A percentile compares a stretch with the other conserved stretches of the same genome.
phyloP scores from a whole-genome alignment of 2,888 invertebrate species.

The Strigamia crassipes region DNA sequence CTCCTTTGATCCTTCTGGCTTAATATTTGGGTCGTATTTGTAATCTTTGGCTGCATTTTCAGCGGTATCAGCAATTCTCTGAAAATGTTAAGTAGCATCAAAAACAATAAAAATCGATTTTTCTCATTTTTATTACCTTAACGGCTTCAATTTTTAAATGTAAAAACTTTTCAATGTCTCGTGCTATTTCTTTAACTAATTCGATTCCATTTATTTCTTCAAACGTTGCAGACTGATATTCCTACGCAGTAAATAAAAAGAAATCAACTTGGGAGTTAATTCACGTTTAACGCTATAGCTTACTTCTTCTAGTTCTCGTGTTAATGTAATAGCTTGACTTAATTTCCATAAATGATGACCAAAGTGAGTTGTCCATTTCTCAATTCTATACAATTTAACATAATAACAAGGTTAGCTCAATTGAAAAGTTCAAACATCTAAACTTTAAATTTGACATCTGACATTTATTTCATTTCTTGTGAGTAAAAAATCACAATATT shows the following conservation, averaged over 20 bases:
- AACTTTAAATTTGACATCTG: background rate
- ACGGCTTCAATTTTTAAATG: conserved; percentile 89
- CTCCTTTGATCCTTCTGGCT: background rate
- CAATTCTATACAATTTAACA: background rate
- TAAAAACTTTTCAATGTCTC: conserved; percentile 82
- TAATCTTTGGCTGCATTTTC: conserved; percentile 71
- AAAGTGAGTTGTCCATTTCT: conserved; percentile 23
- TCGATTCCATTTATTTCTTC: conserved; percentile 77
- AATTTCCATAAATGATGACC: conserved; percentile 7
- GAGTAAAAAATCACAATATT: no score
- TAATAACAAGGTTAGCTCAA: background rate
- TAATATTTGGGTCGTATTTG: conserved; percentile 59
- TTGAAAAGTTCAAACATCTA: background rate
- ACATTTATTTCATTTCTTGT: background rate
- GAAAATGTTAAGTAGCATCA: conserved; percentile 50
- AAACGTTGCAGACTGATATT: conserved; percentile 60
- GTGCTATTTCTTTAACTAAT: conserved; percentile 77
- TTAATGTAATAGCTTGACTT: background rate
- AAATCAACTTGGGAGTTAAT: background rate
- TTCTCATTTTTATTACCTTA: conserved; percentile 70
- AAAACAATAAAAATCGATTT: no score
- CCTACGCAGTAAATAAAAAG: background rate
- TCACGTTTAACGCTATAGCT: background rate
- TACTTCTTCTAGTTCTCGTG: background rate
- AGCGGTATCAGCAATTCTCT: conserved; percentile 78